These are phyloP conservation scores for Coreoperca whiteheadi DNA, from an alignment of 2,113 vertebrate genomes.

Conservation along the genomic window DNA sequence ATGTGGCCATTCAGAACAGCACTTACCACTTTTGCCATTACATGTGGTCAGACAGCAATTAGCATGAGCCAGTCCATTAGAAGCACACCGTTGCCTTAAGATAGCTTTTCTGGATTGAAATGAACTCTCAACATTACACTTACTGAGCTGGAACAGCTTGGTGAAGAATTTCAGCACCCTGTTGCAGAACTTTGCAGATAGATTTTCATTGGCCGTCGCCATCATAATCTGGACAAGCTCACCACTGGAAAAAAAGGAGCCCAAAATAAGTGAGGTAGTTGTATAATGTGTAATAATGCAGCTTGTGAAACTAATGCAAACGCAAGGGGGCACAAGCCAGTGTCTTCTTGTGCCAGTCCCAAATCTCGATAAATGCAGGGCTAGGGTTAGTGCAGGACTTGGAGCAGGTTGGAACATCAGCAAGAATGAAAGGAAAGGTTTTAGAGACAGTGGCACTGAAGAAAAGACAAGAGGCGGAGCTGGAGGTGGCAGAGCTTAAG, in stretches of 20 bases:
- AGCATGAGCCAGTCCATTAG: background rate
- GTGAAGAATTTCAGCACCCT: constrained; percentile 98
- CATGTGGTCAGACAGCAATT: background rate
- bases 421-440: too few relatives aligned
- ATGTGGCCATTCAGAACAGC: background rate
- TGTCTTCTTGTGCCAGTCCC: too few relatives aligned
- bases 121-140: constrained; percentile 73
- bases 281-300: background rate
- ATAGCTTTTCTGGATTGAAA: background rate
- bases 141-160: constrained; percentile 98
- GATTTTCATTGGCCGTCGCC: constrained; percentile 96
- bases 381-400: too few relatives aligned
- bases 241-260: constrained; percentile 83
- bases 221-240: constrained; percentile 99
- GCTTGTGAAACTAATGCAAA: too few relatives aligned
- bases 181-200: constrained; percentile 99
- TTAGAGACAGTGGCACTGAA: too few relatives aligned
- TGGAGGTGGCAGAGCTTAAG: too few relatives aligned
- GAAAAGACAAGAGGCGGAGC: too few relatives aligned
- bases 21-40: background rate
- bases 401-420: too few relatives aligned
- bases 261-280: constrained; percentile 15
- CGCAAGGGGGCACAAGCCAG: too few relatives aligned
- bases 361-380: too few relatives aligned
- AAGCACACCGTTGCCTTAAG: background rate